Evolutionary conservation across 2,113 vertebrate species (phyloP), one percentile per base, ranked within the genome.

Genomic region (Thalassoma bifasciatum): DNA sequence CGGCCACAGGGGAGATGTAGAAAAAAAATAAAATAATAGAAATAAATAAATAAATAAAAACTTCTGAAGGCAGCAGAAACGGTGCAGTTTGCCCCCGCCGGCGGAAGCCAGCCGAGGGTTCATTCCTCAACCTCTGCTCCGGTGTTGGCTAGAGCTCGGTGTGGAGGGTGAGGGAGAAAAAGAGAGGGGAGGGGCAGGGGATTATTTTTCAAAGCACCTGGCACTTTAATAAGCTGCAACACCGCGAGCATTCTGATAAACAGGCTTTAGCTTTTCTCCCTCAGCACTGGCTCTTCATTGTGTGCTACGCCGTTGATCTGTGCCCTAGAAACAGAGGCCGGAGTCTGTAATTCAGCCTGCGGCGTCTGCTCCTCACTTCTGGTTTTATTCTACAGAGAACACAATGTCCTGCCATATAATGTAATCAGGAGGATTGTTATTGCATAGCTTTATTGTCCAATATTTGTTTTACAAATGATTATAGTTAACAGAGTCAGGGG

Each of bases 161-260:
- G 71, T 40, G 26, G 10, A 60, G 36, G 9, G 36, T 7, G 6
- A 6, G 61, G 19, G 50, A 22, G 36, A 22, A 10, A 52, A 62
- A 12, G 38, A 3, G 46, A 10, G n/a, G 40, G 54, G 0, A 46
- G 44, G 30, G 12, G 60, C 58, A 60, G 61, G 74, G 61, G 74
- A 83, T 91, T 85, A 79, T 88, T 90, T 92, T 84, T 90, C 78
- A 79, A 84, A 85, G 70, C 82, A 86, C 66, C 77, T 85, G 85
- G 77, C 86, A 87, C 83, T 88, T 86, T 86, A 90, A 91, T 92
- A 91, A 87, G 87, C 75, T 56, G 68, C 90, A 89, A 72, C 90
- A 89, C 76, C 86, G 70, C 79, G 78, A 88, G 84, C 77, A 67
- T 87, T 88, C 73, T 91, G 88, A 89, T 90, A 90, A 89, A 92